These are phyloP conservation scores for Cyprinus carpio DNA, from an alignment of 2,113 vertebrate genomes.

Conservation along the genomic window DNA sequence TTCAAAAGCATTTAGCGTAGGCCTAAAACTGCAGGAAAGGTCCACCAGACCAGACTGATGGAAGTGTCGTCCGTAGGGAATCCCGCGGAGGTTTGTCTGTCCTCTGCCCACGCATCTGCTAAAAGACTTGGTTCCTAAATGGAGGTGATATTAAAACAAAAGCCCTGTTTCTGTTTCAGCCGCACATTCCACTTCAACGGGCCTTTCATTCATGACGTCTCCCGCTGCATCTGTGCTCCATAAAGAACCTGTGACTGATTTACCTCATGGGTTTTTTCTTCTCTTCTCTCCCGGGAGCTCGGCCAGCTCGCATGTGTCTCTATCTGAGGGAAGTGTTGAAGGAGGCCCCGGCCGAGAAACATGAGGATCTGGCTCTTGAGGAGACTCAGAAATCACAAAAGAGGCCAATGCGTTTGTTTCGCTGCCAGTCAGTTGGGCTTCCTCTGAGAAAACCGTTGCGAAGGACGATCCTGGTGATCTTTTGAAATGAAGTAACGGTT, in stretches of 20 bases:
- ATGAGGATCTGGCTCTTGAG: neutral
- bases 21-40: neutral
- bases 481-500: neutral
- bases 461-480: neutral
- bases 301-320: constrained; percentile 62
- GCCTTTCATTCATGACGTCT: constrained; percentile 63
- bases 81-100: neutral
- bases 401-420: neutral
- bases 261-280: constrained; percentile 52
- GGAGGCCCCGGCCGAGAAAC: constrained; percentile 57
- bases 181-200: constrained; percentile 65
- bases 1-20: neutral
- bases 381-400: neutral
- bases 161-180: constrained; percentile 64
- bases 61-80: neutral
- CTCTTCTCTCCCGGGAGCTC: constrained; percentile 45
- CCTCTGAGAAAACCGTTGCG: neutral
- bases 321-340: constrained; percentile 61
- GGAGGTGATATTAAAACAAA: constrained; percentile 58
- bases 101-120: constrained; percentile 43
- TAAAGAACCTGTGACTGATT: constrained; percentile 64
- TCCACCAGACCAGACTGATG: neutral
- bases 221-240: constrained; percentile 65
- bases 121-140: constrained; percentile 49
- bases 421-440: neutral